phyloP scores from a whole-genome alignment of 2,113 vertebrate species.

The Noctilio leporinus region DNA sequence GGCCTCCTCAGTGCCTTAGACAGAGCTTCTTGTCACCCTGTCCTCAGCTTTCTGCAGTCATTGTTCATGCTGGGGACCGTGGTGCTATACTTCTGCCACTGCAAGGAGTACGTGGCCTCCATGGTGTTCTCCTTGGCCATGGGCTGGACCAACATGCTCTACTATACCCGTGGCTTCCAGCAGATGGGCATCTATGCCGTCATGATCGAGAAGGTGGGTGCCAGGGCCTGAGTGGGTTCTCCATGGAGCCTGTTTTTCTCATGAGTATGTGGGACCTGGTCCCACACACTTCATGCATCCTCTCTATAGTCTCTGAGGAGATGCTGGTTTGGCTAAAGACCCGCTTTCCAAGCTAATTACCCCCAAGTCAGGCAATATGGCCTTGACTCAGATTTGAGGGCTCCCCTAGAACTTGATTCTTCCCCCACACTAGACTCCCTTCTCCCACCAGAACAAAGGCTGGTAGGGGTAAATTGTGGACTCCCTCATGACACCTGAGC shows the following conservation, averaged over 20 bases:
- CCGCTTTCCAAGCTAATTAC: background rate
- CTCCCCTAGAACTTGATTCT: background rate
- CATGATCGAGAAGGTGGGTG: slow-evolving; percentile 94
- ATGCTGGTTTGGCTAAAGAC: background rate
- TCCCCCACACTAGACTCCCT: background rate
- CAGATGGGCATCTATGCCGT: slow-evolving; percentile 97
- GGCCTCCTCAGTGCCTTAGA: background rate
- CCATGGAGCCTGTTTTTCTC: background rate
- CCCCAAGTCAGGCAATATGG: background rate
- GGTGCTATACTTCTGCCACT: slow-evolving; percentile 79
- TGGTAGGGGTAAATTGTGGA: background rate
- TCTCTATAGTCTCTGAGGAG: background rate
- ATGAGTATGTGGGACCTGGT: background rate
- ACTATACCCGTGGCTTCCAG: slow-evolving; percentile 89
- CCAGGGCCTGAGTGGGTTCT: background rate
- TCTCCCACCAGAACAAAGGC: background rate
- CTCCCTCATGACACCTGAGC: background rate
- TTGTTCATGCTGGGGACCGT: slow-evolving; percentile 83
- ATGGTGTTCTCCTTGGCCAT: slow-evolving; percentile 92
- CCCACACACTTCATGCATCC: background rate
- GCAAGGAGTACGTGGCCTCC: slow-evolving; percentile 85
- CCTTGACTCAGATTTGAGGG: background rate
- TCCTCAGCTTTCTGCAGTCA: slow-evolving; percentile 87
- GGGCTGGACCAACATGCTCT: slow-evolving; percentile 95
- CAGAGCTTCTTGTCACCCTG: background rate